These are phyloP conservation scores for Crotalus adamanteus DNA, from an alignment of 2,797 vertebrate species.

Conservation along the genomic window DNA sequence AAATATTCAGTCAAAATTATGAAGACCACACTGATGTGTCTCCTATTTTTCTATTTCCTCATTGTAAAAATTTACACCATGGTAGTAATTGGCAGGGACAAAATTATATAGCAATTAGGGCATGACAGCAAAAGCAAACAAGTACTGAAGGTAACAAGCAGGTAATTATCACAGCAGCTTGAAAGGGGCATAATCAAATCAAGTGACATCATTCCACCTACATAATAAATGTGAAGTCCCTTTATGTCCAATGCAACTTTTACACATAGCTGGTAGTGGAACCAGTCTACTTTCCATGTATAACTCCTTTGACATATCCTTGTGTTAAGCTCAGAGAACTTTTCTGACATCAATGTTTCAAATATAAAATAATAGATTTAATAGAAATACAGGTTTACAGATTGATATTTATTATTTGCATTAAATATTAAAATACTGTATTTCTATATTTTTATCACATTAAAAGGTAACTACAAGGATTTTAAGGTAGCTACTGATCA, in stretches of 20 bases:
- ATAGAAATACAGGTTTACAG: not conserved
- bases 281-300: constrained; percentile 32
- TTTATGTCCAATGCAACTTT: constrained; percentile 56
- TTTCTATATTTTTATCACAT: rapidly evolving
- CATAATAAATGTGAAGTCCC: constrained; percentile 64
- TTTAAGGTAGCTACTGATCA: not conserved
- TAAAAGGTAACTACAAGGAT: not conserved
- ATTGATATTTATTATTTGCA: not conserved
- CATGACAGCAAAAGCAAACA: constrained; percentile 69
- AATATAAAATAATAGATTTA: not conserved
- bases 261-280: constrained; percentile 62
- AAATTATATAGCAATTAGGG: constrained; percentile 68
- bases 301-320: constrained; percentile 44
- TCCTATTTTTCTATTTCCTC: constrained; percentile 59
- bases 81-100: constrained; percentile 66
- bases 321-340: constrained; percentile 26
- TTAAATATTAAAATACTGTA: not conserved
- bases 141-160: constrained; percentile 67
- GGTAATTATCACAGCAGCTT: constrained; percentile 70
- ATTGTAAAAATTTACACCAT: constrained; percentile 61
- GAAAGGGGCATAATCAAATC: constrained; percentile 69
- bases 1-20: constrained; percentile 46
- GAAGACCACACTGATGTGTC: constrained; percentile 38
- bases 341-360: constrained; percentile 45
- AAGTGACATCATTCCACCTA: constrained; percentile 67